Evolutionary conservation across 2,113 vertebrate genomes (phyloP), one percentile per base, ranked within the genome.

Genomic region (Xyliphius kryptos): DNA sequence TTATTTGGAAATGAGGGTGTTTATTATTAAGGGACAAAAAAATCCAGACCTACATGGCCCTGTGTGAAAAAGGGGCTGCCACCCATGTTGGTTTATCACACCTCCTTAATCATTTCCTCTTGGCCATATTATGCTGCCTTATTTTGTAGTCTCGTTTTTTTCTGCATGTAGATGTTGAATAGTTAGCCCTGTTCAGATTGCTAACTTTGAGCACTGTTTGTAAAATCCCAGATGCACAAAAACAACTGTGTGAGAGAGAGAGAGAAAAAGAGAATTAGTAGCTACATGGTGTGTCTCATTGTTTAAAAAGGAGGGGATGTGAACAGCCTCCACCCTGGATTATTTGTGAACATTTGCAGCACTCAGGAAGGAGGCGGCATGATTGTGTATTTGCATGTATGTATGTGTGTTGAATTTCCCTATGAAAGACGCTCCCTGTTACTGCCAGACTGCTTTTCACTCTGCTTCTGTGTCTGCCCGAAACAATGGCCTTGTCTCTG

Each of bases 281-380:
- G n/a, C 43, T 51, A 21, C 54, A 40, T 51, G 63, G 61, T 43
- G 53, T 38, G 13, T 68, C 61, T 20, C 57, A 73, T 73, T 69
- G 51, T 69, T 73, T 69, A 41, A 19, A 53, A 53, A 53, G 47
- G 38, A 73, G 52, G 62, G 66, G 66, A 72, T 73, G 71, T 73
- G 57, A 65, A 65, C 12, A 5, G 37, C 46, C 57, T 62, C 61
- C 71, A 66, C 71, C 71, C 71, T 69, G 66, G 36, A 44, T 66
- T 69, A 69, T 69, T 72, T 65, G 66, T 72, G 46, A 66, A 36
- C 17, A 36, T 65, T 40, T 69, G 32, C 44, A 44, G 58, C 57
- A 73, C 36, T 69, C 61, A 69, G 61, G 66, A 73, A 69, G 71
- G 62, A 73, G 71, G 66, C 61, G 13, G n/a, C n/a, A n/a, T n/a